Base-by-base conservation (phyloP, 2,888 invertebrate genomes). In the Isotomurus palustris region DNA sequence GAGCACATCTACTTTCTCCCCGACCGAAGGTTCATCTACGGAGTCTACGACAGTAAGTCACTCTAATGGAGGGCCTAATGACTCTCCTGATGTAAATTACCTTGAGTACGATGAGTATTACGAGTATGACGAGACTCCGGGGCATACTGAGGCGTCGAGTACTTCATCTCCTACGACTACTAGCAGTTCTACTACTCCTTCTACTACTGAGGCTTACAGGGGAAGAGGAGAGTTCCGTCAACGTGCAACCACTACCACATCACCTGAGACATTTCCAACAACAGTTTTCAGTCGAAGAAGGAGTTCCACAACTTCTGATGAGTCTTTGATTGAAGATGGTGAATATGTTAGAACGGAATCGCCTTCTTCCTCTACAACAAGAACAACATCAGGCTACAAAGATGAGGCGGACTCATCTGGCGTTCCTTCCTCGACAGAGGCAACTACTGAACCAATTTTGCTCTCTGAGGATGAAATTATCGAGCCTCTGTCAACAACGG, bases 401-500 rank as follows among this genome's bases (percentile, higher is more conserved):
- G n/a, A n/a, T n/a, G n/a, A 40, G 17, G 6, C 40, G 8, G 6
- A 6, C 6, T 40, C 40, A 32, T 10, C 8, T 32, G 8, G 8
- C 5, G 44, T 8, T 4, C 17, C 6, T 22, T 44, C 22, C 24
- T 22, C 47, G 14, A 47, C 47, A 27, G 47, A 47, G 19, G 40
- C 19, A 6, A 40, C 40, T 17, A 40, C 28, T 28, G 17, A 28
- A 6, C 44, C 25, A 12, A 25, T 14, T 8, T 21, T 24, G 10
- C 19, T 25, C n/a, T 21, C 21, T 5, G 49, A 49, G 19, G 49
- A 49, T 3, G 35, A 49, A 35, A 21, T 49, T 32, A 49, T 49
- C 22, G 49, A 49, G 22, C 49, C 49, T 8, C 22, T 49, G 49
- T 49, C 49, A 21, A 49, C 49, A 5, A 49, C 49, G 14, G 49